These are phyloP conservation scores for Ooceraea biroi DNA, from an alignment of 1,140 invertebrate species.

Conservation along the genomic window DNA sequence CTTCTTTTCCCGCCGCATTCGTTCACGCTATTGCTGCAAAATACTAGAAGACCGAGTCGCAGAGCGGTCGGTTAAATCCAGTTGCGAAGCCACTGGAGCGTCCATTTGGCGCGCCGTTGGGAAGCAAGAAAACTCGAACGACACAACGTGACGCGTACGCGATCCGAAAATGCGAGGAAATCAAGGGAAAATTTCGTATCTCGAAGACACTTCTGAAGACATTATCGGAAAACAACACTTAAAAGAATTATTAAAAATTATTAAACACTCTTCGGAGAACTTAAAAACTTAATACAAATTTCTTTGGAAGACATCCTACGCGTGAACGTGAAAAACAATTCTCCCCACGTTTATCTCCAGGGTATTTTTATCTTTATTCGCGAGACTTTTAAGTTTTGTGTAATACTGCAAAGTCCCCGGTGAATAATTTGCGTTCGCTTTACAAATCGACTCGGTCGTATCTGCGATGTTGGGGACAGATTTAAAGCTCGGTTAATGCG, in stretches of 20 bases:
- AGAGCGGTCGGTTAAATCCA: constrained; percentile 7
- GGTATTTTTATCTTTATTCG: background rate
- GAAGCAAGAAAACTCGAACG: background rate
- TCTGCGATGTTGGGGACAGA: constrained; percentile 8
- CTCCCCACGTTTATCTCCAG: background rate
- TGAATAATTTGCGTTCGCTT: constrained; percentile 8
- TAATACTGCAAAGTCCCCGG: background rate
- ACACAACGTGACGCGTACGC: background rate
- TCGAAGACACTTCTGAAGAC: too few species aligned
- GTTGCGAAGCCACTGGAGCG: background rate
- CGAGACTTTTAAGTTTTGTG: background rate
- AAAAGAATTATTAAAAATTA: too few species aligned
- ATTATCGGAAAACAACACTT: too few species aligned
- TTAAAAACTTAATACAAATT: background rate
- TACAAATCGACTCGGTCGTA: constrained; percentile 10
- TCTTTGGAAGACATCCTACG: background rate
- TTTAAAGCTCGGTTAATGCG: constrained; percentile 18
- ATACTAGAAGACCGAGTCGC: background rate
- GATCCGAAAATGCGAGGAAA: background rate
- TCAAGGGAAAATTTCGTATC: background rate
- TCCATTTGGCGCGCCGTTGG: background rate
- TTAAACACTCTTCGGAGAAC: too few species aligned
- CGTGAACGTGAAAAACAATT: background rate
- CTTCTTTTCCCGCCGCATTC: background rate
- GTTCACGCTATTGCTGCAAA: background rate